phyloP scores from a whole-genome alignment of 2,888 invertebrate genomes.

The Notodonta dromedarius region DNA sequence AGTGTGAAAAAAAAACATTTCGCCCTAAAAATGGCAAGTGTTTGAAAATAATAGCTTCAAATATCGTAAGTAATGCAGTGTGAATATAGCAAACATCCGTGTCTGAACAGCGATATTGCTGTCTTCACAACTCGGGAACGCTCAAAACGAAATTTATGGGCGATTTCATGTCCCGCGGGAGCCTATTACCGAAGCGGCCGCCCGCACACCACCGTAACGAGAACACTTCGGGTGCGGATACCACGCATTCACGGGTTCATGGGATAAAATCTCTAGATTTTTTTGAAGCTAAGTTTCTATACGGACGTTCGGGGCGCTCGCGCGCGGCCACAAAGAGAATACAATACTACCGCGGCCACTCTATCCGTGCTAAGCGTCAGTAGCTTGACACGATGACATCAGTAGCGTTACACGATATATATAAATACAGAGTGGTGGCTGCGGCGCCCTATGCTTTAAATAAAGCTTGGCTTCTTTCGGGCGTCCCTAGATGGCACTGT shows the following conservation, averaged over 20 bases:
- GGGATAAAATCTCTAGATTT: neutral
- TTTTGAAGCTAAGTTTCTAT: too few relatives aligned
- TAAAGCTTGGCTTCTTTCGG: too few relatives aligned
- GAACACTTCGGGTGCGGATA: constrained; percentile 29
- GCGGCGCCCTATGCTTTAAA: too few relatives aligned
- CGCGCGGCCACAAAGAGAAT: too few relatives aligned
- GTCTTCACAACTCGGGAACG: constrained; percentile 37
- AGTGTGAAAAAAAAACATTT: too few relatives aligned
- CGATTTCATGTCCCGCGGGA: constrained; percentile 70
- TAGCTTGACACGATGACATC: too few relatives aligned
- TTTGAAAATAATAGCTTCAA: neutral
- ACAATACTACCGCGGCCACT: too few relatives aligned
- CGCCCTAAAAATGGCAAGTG: neutral
- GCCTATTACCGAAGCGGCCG: constrained; percentile 58
- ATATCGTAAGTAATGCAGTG: constrained; percentile 10
- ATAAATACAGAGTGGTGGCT: too few relatives aligned
- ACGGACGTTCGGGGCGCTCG: too few relatives aligned
- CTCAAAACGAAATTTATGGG: constrained; percentile 71
- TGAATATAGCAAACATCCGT: constrained; percentile 35
- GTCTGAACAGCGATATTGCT: constrained; percentile 43
- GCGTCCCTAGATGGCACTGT: too few relatives aligned
- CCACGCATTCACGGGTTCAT: neutral
- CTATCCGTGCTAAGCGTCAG: too few relatives aligned
- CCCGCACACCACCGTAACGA: constrained; percentile 40
- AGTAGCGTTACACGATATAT: too few relatives aligned